Evolutionary conservation across 2,888 invertebrate species (phyloP), one percentile per base, ranked within the genome.

Genomic region (Lasioglossum villosulum): DNA sequence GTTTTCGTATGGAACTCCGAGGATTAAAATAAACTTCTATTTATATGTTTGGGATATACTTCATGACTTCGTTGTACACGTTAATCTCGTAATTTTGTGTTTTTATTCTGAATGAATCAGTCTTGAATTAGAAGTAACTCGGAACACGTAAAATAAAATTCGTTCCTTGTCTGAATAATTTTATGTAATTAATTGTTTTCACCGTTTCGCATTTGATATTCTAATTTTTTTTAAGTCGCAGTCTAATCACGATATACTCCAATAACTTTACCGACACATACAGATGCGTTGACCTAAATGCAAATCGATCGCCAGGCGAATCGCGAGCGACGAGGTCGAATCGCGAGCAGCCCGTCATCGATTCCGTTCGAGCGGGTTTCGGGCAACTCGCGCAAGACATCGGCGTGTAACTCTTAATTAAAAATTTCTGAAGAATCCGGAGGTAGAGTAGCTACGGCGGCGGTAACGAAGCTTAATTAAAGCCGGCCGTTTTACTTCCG

Each of bases 391-490:
- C 72, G 63, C 78, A 87, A 86, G 84, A 84, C 73, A 59, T 84
- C 82, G 42, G 68, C 66, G 75, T 82, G 84, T 77, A 84, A 88
- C 80, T 84, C 86, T 86, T 88, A 89, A 89, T 89, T 88, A 88
- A 88, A 84, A 84, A 88, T 88, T 80, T 78, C 78, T 70, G 34
- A 88, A 89, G 86, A 88, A 88, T 86, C 77, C 70, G 48, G 37
- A 72, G 82, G 82, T 23, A 84, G 68, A 80, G 80, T 56, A 76
- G 79, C 75, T 37, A 37, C 82, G 78, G 88, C 82, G 83, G 80
- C 86, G 82, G 80, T 84, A 88, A 88, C 84, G 88, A 84, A 84
- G 82, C 86, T 86, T 88, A 86, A 88, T 89, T 88, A 88, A 88
- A 89, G 86, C 78, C 81, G 81, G 79, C 72, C 84, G 85, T 86